A percentile compares a stretch with the other conserved stretches of the same genome.
These are phyloP conservation scores for Campopleginae sp. DNA, from an alignment of 2,888 invertebrate genomes.

Conservation along the genomic window DNA sequence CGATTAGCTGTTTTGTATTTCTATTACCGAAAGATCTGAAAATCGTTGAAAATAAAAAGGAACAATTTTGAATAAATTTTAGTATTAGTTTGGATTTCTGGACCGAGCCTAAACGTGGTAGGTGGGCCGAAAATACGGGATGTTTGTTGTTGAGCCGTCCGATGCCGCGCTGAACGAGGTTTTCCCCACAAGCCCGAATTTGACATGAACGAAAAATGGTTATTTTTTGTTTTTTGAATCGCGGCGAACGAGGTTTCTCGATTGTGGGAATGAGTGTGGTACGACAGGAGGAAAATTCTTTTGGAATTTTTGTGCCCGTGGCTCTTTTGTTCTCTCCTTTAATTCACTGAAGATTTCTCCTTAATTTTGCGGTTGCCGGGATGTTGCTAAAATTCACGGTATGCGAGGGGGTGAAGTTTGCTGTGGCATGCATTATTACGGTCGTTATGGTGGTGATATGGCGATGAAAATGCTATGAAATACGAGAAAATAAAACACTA, in stretches of 20 bases:
- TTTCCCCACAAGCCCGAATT: slow-evolving; percentile 1
- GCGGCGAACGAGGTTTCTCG: neutral
- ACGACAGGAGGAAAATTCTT: slow-evolving; percentile 15
- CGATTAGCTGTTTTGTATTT: slow-evolving; percentile 22
- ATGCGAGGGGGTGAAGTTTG: slow-evolving; percentile 81
- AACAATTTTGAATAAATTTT: slow-evolving; percentile 52
- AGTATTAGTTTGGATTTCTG: neutral
- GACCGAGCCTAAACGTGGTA: neutral
- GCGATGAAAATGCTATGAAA: slow-evolving; percentile 41
- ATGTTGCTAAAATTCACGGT: slow-evolving; percentile 44
- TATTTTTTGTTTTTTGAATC: neutral
- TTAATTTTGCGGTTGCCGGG: slow-evolving; percentile 39
- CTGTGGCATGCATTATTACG: slow-evolving; percentile 79
- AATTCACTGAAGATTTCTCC: slow-evolving; percentile 1
- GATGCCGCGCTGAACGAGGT: neutral
- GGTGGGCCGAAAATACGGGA: slow-evolving; percentile 12
- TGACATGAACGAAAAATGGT: neutral
- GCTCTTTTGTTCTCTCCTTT: slow-evolving; percentile 9
- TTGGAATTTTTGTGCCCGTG: neutral
- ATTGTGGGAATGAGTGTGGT: neutral
- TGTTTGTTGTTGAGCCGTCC: slow-evolving; percentile 7
- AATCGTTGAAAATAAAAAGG: slow-evolving; percentile 45
- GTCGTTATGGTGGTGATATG: slow-evolving; percentile 38
- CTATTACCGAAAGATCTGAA: slow-evolving; percentile 55
- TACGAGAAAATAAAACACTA: slow-evolving; percentile 28